Percentiles rank a stretch among this genome's conserved stretches.
Evolutionary conservation across 1,140 invertebrate genomes (phyloP).

Genomic region (Mercenaria mercenaria): DNA sequence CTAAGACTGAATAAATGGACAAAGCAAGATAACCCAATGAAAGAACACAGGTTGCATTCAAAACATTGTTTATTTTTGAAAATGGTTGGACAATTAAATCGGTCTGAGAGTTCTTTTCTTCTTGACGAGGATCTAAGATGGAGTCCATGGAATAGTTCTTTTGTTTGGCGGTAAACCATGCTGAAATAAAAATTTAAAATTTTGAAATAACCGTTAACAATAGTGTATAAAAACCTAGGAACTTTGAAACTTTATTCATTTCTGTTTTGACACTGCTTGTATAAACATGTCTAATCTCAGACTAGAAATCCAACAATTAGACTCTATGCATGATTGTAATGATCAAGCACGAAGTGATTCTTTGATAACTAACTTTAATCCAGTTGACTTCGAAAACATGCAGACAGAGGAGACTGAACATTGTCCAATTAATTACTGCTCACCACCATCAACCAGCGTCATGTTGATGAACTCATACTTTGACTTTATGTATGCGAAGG

Average conservation of each 20-base stretch:
- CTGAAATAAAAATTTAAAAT: neutral
- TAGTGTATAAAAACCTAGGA: neutral
- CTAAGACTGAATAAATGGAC: slow-evolving; percentile 37
- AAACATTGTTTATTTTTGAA: slow-evolving; percentile 35
- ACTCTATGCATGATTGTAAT: neutral
- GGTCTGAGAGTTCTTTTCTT: neutral
- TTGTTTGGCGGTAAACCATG: neutral
- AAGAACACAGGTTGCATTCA: slow-evolving; percentile 35
- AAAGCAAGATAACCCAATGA: slow-evolving; percentile 24
- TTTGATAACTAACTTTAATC: slow-evolving; percentile 4
- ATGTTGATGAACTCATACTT: slow-evolving; percentile 52
- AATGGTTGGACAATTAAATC: slow-evolving; percentile 54
- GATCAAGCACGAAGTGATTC: neutral
- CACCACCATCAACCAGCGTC: slow-evolving; percentile 7
- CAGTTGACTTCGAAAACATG: neutral
- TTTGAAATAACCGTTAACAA: slow-evolving; percentile 18
- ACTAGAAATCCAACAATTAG: neutral
- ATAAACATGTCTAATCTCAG: neutral
- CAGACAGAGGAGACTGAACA: neutral
- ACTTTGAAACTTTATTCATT: neutral
- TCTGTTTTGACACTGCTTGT: neutral
- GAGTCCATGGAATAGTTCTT: slow-evolving; percentile 7
- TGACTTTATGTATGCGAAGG: slow-evolving; percentile 47
- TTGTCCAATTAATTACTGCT: neutral
- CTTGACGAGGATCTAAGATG: neutral